Percentiles rank a stretch among this genome's conserved stretches.
phyloP scores from a whole-genome alignment of 1,140 invertebrate genomes.

The Bombus haemorrhoidalis region DNA sequence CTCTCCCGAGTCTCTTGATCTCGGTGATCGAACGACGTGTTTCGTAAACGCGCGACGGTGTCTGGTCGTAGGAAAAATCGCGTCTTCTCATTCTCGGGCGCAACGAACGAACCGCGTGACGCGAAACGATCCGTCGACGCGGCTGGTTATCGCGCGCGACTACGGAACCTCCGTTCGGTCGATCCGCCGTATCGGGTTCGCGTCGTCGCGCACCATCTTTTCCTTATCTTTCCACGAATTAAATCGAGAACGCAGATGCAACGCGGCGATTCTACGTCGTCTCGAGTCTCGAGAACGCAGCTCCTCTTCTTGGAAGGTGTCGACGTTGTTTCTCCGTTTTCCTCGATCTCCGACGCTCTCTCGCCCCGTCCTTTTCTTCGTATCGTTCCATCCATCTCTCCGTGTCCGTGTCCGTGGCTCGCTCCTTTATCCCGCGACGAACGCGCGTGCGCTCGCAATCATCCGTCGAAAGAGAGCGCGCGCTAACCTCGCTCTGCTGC shows the following conservation, averaged over 20 bases:
- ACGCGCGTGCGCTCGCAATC: not conserved
- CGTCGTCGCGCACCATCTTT: not conserved
- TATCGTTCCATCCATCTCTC: not conserved
- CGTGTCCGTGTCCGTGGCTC: not conserved
- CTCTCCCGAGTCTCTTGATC: too few relatives aligned
- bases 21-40: not conserved
- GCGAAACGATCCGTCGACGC: slow-evolving; percentile 2
- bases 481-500: not conserved
- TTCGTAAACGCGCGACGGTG: slow-evolving; percentile 1
- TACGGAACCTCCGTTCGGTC: not conserved
- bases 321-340: not conserved
- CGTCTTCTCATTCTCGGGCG: not conserved
- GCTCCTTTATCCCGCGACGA: not conserved
- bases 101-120: not conserved
- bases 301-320: slow-evolving; percentile 28
- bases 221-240: slow-evolving; percentile 41
- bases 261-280: slow-evolving; percentile 11
- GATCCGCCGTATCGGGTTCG: slow-evolving; percentile 9
- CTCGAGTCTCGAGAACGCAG: not conserved
- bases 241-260: slow-evolving; percentile 6
- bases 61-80: not conserved
- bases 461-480: not conserved
- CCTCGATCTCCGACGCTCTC: not conserved
- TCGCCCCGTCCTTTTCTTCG: not conserved
- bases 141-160: slow-evolving; percentile 8